These are phyloP conservation scores for Ptychadena robeensis DNA, from an alignment of 2,797 vertebrate species.

Conservation along the genomic window DNA sequence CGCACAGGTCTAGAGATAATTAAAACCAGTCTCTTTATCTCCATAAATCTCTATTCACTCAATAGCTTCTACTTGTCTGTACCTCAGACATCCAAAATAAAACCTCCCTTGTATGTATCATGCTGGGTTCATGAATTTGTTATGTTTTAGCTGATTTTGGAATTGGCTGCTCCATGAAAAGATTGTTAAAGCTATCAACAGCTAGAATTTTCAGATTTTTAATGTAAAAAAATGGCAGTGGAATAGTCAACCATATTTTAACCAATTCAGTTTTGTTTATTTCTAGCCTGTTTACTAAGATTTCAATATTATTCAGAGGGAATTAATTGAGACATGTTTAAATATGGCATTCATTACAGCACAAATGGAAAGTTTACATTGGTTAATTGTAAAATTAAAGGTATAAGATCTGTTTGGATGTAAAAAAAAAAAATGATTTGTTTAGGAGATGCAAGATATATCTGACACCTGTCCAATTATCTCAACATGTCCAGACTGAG, in stretches of 20 bases:
- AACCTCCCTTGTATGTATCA: neutral
- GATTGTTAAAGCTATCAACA: neutral
- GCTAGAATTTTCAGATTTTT: neutral
- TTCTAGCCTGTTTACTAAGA: conserved; percentile 33
- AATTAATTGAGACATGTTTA: conserved; percentile 38
- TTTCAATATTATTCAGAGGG: conserved; percentile 40
- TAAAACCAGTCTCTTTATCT: too few relatives aligned
- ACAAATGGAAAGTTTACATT: conserved; percentile 55
- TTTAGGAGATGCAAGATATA: conserved; percentile 51
- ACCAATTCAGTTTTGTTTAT: conserved; percentile 17
- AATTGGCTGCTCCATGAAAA: neutral
- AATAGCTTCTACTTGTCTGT: neutral
- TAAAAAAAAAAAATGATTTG: conserved; percentile 31
- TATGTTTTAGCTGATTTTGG: neutral
- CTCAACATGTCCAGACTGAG: conserved; percentile 43
- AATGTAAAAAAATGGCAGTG: neutral
- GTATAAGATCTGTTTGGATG: conserved; percentile 34
- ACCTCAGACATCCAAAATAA: neutral
- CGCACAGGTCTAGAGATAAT: too few relatives aligned
- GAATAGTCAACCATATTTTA: neutral
- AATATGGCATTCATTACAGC: conserved; percentile 47
- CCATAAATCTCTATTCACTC: too few relatives aligned
- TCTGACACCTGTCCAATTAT: conserved; percentile 55
- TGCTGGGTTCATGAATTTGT: too few relatives aligned
- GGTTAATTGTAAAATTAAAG: conserved; percentile 44